These are phyloP conservation scores for Drosophila kohkoa DNA, from an alignment of 1,140 invertebrate genomes.

Conservation along the genomic window DNA sequence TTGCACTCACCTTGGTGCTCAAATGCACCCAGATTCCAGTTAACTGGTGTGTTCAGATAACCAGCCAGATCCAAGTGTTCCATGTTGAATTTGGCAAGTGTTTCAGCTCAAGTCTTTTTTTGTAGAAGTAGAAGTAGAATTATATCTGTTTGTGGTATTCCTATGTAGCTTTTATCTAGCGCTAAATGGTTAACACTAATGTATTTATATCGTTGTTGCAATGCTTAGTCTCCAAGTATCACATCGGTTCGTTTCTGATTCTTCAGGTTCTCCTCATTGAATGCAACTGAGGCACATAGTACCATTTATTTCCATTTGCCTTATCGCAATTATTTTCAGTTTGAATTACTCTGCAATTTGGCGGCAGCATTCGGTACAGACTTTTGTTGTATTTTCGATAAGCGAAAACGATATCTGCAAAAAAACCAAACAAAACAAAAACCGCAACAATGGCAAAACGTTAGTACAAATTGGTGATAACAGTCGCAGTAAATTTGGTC, in stretches of 20 bases:
- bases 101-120: slow-evolving; percentile 32
- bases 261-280: slow-evolving; percentile 53
- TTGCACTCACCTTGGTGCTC: slow-evolving; percentile 75
- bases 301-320: slow-evolving; percentile 52
- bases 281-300: slow-evolving; percentile 53
- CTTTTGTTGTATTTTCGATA: slow-evolving; percentile 75
- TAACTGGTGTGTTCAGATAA: slow-evolving; percentile 61
- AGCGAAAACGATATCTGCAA: slow-evolving; percentile 77
- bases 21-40: slow-evolving; percentile 70
- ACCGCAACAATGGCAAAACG: slow-evolving; percentile 34
- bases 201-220: slow-evolving; percentile 57
- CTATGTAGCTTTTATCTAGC: slow-evolving; percentile 25
- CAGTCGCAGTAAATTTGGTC: background rate
- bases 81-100: slow-evolving; percentile 67
- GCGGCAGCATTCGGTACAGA: slow-evolving; percentile 70
- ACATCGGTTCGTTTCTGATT: slow-evolving; percentile 65
- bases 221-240: slow-evolving; percentile 64
- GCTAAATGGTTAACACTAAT: slow-evolving; percentile 39
- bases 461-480: slow-evolving; percentile 54
- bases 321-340: slow-evolving; percentile 52
- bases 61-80: slow-evolving; percentile 81
- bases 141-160: slow-evolving; percentile 17
- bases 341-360: slow-evolving; percentile 56
- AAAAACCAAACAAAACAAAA: slow-evolving; percentile 9
- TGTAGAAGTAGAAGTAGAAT: slow-evolving; percentile 2